A percentile compares a stretch with the other conserved stretches of the same genome.
Conservation (phyloP, 2,888 invertebrate species). For the Galerucella pusilla region DNA sequence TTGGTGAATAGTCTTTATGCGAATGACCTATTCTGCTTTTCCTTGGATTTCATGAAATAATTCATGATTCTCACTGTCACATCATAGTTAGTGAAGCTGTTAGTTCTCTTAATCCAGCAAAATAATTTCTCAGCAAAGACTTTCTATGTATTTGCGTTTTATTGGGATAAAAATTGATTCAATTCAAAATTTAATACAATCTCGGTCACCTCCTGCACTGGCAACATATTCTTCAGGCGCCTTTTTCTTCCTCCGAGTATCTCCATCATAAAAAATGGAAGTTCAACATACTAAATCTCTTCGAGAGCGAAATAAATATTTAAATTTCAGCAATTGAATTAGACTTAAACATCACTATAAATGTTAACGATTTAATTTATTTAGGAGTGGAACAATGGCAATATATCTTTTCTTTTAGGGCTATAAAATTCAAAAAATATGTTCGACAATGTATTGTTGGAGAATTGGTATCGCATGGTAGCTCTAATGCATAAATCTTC, state of each 20-base stretch:
- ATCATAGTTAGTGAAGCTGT: too few relatives aligned
- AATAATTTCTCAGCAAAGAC: too few relatives aligned
- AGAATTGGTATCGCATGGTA: slow-evolving; percentile 33
- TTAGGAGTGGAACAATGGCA: slow-evolving; percentile 45
- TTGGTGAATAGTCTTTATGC: too few relatives aligned
- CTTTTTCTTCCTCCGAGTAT: slow-evolving; percentile 45
- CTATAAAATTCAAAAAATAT: slow-evolving; percentile 45
- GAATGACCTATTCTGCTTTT: too few relatives aligned
- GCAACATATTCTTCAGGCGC: slow-evolving; percentile 21
- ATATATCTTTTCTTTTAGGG: slow-evolving; percentile 44
- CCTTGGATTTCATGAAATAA: too few relatives aligned
- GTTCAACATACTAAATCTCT: slow-evolving; percentile 49
- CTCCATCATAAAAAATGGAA: slow-evolving; percentile 56
- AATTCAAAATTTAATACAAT: not conserved
- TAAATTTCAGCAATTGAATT: slow-evolving; percentile 53
- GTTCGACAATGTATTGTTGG: slow-evolving; percentile 47
- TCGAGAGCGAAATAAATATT: slow-evolving; percentile 53
- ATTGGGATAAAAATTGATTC: not conserved
- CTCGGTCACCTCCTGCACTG: slow-evolving; percentile 4
- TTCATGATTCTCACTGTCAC: too few relatives aligned
- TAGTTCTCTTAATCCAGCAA: too few relatives aligned
- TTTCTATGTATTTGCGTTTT: too few relatives aligned
- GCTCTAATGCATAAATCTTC: slow-evolving; percentile 47
- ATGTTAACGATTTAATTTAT: slow-evolving; percentile 50
- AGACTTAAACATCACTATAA: slow-evolving; percentile 47